Conservation (phyloP, 2,797 vertebrate species). For the Sebastes taczanowskii region DNA sequence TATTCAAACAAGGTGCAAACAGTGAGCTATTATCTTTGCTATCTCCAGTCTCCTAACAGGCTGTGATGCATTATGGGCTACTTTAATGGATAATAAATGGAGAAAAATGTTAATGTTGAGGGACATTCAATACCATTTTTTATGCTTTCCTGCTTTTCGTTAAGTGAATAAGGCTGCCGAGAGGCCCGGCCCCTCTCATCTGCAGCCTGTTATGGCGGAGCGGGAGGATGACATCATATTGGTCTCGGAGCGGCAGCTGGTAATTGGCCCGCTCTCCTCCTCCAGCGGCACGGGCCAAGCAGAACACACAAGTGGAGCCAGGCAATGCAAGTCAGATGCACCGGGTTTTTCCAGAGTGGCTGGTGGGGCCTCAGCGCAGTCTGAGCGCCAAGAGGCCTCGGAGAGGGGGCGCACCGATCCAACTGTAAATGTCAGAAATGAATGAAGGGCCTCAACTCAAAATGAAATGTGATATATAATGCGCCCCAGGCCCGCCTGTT, state of each 20-base stretch:
- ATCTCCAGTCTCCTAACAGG: constrained; percentile 38
- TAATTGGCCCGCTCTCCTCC: constrained; percentile 82
- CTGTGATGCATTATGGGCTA: constrained; percentile 35
- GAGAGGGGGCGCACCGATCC: constrained; percentile 70
- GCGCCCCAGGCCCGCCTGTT: constrained; percentile 70
- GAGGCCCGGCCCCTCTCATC: constrained; percentile 78
- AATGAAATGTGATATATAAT: constrained; percentile 81
- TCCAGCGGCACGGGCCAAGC: constrained; percentile 79
- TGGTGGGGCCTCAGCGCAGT: constrained; percentile 77
- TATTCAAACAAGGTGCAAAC: constrained; percentile 69
- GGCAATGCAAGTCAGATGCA: constrained; percentile 84
- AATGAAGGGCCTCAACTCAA: constrained; percentile 84
- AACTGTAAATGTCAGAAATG: constrained; percentile 87
- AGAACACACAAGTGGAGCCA: constrained; percentile 87
- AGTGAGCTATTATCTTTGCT: constrained; percentile 50
- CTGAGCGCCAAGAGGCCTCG: constrained; percentile 80
- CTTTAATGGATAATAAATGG: constrained; percentile 50
- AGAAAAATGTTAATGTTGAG: constrained; percentile 58
- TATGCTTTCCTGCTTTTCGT: constrained; percentile 60
- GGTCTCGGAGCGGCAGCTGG: constrained; percentile 78
- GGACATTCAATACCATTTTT: constrained; percentile 60
- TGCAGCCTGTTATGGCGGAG: constrained; percentile 82
- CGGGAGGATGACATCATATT: constrained; percentile 82
- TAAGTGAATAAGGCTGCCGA: constrained; percentile 68
- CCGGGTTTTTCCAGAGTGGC: constrained; percentile 84